Base-by-base conservation (phyloP, 92 coral and sea anemone genomes). In the Phymanthus crucifer region DNA sequence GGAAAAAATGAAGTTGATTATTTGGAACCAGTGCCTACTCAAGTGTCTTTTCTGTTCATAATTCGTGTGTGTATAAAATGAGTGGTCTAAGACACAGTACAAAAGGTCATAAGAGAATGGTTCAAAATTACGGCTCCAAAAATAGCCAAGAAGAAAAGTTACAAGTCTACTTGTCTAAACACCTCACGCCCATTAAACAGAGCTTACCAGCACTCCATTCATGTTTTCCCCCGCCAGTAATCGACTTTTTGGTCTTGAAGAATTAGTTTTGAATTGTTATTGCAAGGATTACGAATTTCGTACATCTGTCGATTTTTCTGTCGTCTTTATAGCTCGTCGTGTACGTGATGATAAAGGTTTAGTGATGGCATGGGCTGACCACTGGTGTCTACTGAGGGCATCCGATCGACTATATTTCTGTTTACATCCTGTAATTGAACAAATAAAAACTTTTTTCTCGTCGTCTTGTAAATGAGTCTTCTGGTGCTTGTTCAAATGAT, bases 321-420 rank as follows among this genome's bases (percentile, higher is more conserved):
- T 26, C 58, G 34, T 57, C 43, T 61, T 32, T 26, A 43, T 32
- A 54, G 17, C 29, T 14, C 81, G 48, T 31, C 81, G 54, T 24
- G 81, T 56, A 40, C 69, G 43, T 14, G 72, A 61, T 9, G 80
- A 36, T 19, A 38, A 27, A 26, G 96, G 72, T 67, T 88, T 92
- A 32, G 82, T 70, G 43, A 89, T 72, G 4, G 97, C 82, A 72
- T 90, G 97, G 31, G 92, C 97, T 11, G 92, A 80, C 91, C 94
- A 93, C 23, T 93, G 94, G 43, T 93, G 97, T 61, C 97, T 45
- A 2, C 94, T 90, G 10, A 90, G 80, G 8, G 97, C 97, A 76
- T 93, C 97, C n/a, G 94, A 93, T n/a, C 97, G 94, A 58, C 97
- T 93, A 72, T 90, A 93, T 68, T 83, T 87, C 80, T 93, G 94